Evolutionary conservation across 2,888 invertebrate genomes (phyloP).

Genomic region (Xanthostigma xanthostigma): DNA sequence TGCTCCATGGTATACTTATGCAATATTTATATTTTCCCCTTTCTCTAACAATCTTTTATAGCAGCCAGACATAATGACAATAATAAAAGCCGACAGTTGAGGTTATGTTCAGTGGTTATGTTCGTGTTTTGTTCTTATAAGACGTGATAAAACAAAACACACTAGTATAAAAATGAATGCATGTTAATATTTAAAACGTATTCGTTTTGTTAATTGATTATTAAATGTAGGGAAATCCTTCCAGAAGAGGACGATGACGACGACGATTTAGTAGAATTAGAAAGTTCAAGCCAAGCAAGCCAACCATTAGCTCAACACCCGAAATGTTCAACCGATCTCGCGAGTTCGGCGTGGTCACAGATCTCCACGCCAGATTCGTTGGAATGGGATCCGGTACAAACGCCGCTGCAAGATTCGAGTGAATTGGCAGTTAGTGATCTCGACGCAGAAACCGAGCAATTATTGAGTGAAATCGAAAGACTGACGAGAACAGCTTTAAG

Average conservation of each 20-base stretch:
- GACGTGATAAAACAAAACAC: too few species aligned
- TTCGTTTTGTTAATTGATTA: too few species aligned
- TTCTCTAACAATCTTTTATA: too few species aligned
- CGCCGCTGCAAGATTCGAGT: conserved; percentile 22
- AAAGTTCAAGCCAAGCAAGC: conserved; percentile 5
- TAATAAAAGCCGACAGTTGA: too few species aligned
- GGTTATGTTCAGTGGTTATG: too few species aligned
- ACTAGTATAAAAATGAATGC: too few species aligned
- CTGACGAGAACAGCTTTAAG: conserved; percentile 46
- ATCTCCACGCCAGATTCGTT: conserved; percentile 49
- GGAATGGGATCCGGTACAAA: conserved; percentile 50
- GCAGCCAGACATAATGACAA: too few species aligned
- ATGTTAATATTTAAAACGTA: too few species aligned
- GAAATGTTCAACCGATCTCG: conserved; percentile 2
- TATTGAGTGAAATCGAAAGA: conserved; percentile 50
- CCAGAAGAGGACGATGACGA: conserved; percentile 15
- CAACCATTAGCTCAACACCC: conserved; percentile 1
- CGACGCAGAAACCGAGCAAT: conserved; percentile 47
- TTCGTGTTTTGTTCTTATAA: too few species aligned
- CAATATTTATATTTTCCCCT: neutral
- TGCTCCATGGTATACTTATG: conserved; percentile 5
- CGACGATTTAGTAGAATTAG: conserved; percentile 5
- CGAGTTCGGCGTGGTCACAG: conserved; percentile 38
- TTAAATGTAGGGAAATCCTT: conserved; percentile 13
- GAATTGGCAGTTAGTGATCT: conserved; percentile 34